These are phyloP conservation scores for Trididemnum miniatum DNA, from an alignment of 23 tunicate species.

Conservation along the genomic window DNA sequence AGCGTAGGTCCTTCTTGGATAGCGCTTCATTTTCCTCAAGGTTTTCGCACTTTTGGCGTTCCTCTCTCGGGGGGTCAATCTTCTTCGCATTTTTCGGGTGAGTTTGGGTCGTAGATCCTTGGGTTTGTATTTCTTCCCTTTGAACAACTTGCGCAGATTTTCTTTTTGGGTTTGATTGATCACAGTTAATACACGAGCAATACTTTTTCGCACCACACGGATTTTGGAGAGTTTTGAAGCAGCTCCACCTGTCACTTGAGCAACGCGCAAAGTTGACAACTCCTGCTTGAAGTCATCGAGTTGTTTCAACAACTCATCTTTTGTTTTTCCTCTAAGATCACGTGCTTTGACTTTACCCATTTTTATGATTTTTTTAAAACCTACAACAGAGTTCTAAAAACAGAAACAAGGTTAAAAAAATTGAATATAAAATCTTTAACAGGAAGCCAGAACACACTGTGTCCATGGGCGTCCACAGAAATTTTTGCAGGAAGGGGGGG, in stretches of 20 bases:
- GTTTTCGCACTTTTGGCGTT: constrained; percentile 36
- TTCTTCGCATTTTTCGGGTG: constrained; percentile 88
- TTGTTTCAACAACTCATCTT: constrained; percentile 83
- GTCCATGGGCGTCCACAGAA: too few species aligned
- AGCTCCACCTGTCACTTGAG: constrained; percentile 99
- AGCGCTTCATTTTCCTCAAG: constrained; percentile 45
- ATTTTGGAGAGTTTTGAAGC: constrained; percentile 98
- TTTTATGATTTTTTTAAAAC: neutral
- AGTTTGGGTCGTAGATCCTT: constrained; percentile 96
- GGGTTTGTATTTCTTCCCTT: constrained; percentile 96
- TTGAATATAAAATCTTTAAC: too few species aligned
- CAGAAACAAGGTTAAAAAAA: too few species aligned
- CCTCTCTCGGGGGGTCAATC: constrained; percentile 75
- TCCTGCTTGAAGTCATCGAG: constrained; percentile 88
- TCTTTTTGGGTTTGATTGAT: constrained; percentile 98
- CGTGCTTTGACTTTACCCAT: constrained; percentile 85
- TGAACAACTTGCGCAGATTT: constrained; percentile 81
- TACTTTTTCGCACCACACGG: constrained; percentile 90
- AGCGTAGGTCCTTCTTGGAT: constrained; percentile 71
- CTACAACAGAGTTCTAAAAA: too few species aligned
- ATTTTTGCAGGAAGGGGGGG: too few species aligned
- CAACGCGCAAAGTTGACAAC: constrained; percentile 82
- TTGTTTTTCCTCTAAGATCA: constrained; percentile 86
- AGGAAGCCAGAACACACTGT: too few species aligned
- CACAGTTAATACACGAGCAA: constrained; percentile 92